Base-by-base conservation (phyloP, 2,888 invertebrate species). In the Liposcelis brunnea region DNA sequence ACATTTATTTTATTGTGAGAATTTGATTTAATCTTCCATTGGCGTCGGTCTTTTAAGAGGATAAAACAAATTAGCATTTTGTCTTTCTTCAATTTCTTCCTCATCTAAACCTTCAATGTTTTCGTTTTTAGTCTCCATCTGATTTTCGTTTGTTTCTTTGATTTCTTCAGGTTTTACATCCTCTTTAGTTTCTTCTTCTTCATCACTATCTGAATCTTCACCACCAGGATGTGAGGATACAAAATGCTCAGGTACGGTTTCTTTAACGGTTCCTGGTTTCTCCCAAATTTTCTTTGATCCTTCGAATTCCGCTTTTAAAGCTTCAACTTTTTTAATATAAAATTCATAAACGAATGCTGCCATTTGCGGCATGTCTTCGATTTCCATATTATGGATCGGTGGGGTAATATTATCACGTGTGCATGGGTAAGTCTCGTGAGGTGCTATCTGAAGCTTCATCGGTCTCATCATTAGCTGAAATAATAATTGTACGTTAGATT, bases 341-440 rank as follows among this genome's bases (percentile, higher is more conserved):
- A 89, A 78, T 56, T 91, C 82, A 63, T 86, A 93, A 1, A 97
- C 95, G 65, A 86, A 91, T 58, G 86, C 78, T 1, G 91, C 89
- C 85, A 95, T 91, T 58, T 93, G 85, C 1, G 87, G 77, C 86
- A 97, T 94, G 62, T 90, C 84, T 49, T 76, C 68, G 14, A 85
- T 75, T 34, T 76, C 66, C 56, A 84, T 67, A 4, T 74, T 67
- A 19, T 67, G 62, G 38, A 56, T 57, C 1, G 58, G 56, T 0
- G 70, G 67, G 2, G 59, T 56, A 1, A 67, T 64, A 16, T 67
- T 61, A 1, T 62, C 58, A 46, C 87, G 69, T 57, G 74, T 68
- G 34, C 80, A 72, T 1, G 90, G 87, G 64, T 80, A 85, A 2
- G 67, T 65, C 66, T 97, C 95, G 49, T 77, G 72, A 2, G 86